These are phyloP conservation scores for Ursus arctos DNA, from an alignment of 2,113 vertebrate species.

Conservation along the genomic window DNA sequence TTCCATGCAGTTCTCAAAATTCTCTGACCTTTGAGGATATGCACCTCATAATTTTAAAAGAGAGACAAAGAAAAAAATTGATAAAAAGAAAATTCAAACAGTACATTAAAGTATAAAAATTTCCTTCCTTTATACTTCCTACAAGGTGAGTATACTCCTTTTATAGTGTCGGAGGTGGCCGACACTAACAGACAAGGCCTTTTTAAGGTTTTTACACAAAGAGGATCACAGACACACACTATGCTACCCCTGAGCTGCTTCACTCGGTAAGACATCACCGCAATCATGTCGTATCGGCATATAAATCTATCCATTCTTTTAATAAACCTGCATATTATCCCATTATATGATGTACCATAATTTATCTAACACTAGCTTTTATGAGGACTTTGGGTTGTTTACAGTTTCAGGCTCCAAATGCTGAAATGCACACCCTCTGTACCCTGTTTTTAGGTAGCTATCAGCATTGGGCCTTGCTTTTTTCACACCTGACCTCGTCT, in stretches of 20 bases:
- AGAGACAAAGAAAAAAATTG: background rate
- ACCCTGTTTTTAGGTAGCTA: background rate
- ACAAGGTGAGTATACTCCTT: background rate
- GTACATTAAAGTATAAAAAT: slow-evolving; percentile 6
- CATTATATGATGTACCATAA: background rate
- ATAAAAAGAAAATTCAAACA: background rate
- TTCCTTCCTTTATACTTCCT: background rate
- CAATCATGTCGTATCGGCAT: background rate
- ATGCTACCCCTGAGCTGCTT: background rate
- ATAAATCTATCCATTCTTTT: background rate
- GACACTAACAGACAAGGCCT: background rate
- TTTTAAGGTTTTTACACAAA: background rate
- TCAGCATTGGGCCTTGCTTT: background rate
- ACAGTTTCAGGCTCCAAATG: background rate
- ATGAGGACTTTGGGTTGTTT: background rate
- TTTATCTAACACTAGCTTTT: slow-evolving; percentile 16
- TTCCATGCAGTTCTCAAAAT: slow-evolving; percentile 37
- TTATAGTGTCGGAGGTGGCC: background rate
- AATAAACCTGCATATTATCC: background rate
- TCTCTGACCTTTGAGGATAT: slow-evolving; percentile 21
- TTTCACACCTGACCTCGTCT: background rate
- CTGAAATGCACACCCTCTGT: background rate
- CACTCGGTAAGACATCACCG: background rate
- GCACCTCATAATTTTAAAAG: slow-evolving; percentile 15
- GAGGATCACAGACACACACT: background rate